Evolutionary conservation across 2,797 vertebrate genomes (phyloP), one percentile per base, ranked within the genome.

Genomic region (Etheostoma perlongum): DNA sequence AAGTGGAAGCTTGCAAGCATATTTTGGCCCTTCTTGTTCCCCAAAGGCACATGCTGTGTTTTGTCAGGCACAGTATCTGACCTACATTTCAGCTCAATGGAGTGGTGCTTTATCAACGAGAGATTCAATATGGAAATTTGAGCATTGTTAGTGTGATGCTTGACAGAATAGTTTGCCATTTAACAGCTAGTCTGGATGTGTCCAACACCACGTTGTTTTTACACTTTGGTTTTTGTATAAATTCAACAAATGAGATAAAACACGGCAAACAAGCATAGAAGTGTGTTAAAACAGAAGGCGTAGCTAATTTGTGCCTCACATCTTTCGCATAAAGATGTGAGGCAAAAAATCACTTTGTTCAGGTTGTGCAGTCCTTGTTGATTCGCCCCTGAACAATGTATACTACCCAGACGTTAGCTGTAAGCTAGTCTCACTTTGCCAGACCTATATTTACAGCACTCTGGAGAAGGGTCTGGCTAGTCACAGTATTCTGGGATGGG

Each of bases 51-150:
- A 62, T 60, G 67, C 66, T 81, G 70, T 70, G 8, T 69, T 76
- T 67, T 74, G 76, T 85, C 66, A 85, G 54, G 5, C 55, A 64
- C 60, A 73, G 61, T 77, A 64, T 84, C 61, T 90, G 88, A 83
- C 78, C 82, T 74, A 88, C 53, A 92, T 85, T 89, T 82, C 78
- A 90, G 78, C 75, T 88, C 25, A 44, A 59, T 76, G 49, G 69
- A n/a, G 2, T 18, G 5, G 2, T n/a, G 46, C 14, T 67, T 81
- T 66, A 49, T 65, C 33, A 79, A n/a, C 70, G 54, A 78, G 67
- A 84, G 69, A 74, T 61, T 61, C 71, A 77, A 71, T 69, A 57
- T 36, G 61, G 52, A 33, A 4, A 48, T 40, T 16, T 67, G 33
- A 70, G 21, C 63, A 25, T 12, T 33, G 16, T 70, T 49, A 58